phyloP scores from a whole-genome alignment of 2,113 vertebrate species.

The Pterocles orientalis region DNA sequence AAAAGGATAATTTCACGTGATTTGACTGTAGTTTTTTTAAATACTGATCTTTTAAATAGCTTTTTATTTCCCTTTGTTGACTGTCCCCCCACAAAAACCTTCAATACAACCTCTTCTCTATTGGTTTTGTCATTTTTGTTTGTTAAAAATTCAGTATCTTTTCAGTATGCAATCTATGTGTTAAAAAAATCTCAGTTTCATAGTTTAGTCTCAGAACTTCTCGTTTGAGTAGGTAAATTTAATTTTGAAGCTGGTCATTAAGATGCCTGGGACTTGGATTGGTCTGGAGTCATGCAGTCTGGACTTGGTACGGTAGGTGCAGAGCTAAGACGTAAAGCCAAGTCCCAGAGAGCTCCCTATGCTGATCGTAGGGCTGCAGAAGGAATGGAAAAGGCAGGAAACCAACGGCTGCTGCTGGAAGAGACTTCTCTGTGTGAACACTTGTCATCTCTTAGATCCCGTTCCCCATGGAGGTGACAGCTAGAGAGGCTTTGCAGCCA shows the following conservation, averaged over 20 bases:
- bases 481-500: background rate
- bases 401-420: background rate
- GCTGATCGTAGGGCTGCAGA: background rate
- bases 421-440: background rate
- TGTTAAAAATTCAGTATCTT: background rate
- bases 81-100: background rate
- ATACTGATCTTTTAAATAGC: background rate
- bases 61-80: background rate
- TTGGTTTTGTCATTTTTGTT: background rate
- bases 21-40: background rate
- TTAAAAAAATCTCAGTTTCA: background rate
- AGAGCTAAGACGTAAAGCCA: background rate
- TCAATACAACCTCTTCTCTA: background rate
- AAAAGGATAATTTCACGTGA: background rate
- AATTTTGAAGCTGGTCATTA: background rate
- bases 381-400: background rate
- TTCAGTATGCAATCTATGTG: background rate
- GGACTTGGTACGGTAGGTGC: background rate
- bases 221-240: background rate
- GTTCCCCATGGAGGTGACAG: background rate
- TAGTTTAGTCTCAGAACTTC: background rate
- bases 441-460: background rate
- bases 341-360: background rate
- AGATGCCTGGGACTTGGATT: background rate
- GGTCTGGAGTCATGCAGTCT: background rate